These are phyloP conservation scores for Amiota communis DNA, from an alignment of 2,888 invertebrate genomes.

Conservation along the genomic window DNA sequence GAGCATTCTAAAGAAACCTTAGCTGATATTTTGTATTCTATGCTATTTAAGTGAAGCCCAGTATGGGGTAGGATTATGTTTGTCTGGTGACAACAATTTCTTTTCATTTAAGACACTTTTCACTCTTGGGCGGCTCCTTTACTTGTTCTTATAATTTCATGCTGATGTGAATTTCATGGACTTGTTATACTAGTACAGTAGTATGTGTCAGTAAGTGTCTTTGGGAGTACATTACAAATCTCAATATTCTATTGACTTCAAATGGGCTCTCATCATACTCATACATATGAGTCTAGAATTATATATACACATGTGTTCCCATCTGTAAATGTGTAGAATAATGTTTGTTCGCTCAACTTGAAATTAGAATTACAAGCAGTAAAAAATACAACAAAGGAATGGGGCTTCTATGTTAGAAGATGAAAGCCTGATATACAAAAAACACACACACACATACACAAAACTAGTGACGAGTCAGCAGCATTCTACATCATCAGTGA, in stretches of 20 bases:
- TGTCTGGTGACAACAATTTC: too few relatives aligned
- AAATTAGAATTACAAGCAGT: slow-evolving; percentile 10
- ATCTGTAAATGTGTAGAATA: background rate
- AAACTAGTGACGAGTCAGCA: slow-evolving; percentile 45
- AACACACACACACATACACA: background rate
- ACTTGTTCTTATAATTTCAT: slow-evolving; percentile 49
- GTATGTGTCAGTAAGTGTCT: background rate
- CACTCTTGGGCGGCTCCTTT: slow-evolving; percentile 1
- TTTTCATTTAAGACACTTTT: background rate
- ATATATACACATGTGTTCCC: background rate
- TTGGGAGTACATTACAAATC: slow-evolving; percentile 13
- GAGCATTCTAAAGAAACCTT: too few relatives aligned
- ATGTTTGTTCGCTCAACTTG: slow-evolving; percentile 12
- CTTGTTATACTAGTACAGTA: background rate
- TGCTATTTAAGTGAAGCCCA: too few relatives aligned
- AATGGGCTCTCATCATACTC: background rate
- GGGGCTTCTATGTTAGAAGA: background rate
- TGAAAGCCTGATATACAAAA: slow-evolving; percentile 7
- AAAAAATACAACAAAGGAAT: background rate
- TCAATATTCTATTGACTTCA: slow-evolving; percentile 22
- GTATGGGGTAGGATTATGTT: too few relatives aligned
- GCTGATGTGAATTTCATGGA: slow-evolving; percentile 39
- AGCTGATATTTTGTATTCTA: too few relatives aligned
- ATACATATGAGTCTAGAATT: background rate
- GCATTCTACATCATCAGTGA: slow-evolving; percentile 39